Conservation (phyloP, 2,113 vertebrate species). For the Amphiprion percula region DNA sequence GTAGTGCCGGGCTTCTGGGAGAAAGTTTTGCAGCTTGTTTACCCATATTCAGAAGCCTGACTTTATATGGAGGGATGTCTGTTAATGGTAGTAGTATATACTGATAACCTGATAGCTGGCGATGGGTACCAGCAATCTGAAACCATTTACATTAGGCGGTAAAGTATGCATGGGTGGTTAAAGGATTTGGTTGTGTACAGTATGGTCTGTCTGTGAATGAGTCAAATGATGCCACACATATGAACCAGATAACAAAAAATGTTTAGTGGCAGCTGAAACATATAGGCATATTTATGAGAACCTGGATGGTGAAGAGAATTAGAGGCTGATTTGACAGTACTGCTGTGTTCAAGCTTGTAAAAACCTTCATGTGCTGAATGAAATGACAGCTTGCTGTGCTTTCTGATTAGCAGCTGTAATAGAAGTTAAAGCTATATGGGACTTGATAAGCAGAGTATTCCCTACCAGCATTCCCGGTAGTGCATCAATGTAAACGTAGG, state of each 20-base stretch:
- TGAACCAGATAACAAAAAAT: not conserved
- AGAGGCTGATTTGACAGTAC: no score
- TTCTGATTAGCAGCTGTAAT: not conserved
- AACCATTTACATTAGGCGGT: not conserved
- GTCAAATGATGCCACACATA: not conserved
- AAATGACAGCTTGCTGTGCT: slow-evolving; percentile 18
- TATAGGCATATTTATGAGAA: not conserved
- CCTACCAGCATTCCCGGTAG: not conserved
- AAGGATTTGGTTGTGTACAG: not conserved
- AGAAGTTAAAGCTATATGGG: not conserved
- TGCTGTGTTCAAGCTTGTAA: not conserved
- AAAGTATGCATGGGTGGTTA: not conserved
- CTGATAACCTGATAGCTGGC: slow-evolving; percentile 28
- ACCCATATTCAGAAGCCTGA: not conserved
- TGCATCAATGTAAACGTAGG: slow-evolving; percentile 5
- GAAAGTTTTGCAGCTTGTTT: not conserved
- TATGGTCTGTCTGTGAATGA: no score
- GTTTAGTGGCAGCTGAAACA: no score
- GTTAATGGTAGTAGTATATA: not conserved
- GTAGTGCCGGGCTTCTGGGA: not conserved
- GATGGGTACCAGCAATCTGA: slow-evolving; percentile 10
- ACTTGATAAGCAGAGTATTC: slow-evolving; percentile 5
- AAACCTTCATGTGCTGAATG: not conserved
- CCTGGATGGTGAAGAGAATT: no score
- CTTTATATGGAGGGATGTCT: not conserved